A percentile compares a stretch with the other conserved stretches of the same genome.
Evolutionary conservation across 2,797 vertebrate genomes (phyloP).

Genomic region (Limosa lapponica): DNA sequence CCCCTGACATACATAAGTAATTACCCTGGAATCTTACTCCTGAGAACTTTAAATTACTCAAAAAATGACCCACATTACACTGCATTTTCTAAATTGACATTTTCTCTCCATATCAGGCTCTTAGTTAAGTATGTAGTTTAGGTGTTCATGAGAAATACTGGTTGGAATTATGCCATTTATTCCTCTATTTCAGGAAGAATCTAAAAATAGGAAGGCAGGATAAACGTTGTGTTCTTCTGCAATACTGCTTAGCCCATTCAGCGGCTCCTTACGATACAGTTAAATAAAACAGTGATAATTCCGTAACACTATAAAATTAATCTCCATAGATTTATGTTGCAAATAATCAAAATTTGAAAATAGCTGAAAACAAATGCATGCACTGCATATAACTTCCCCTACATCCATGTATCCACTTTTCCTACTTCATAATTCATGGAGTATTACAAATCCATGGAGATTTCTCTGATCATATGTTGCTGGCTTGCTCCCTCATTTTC

Average conservation of each 20-base stretch:
- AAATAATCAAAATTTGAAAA: not conserved
- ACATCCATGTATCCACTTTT: not conserved
- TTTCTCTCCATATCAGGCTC: not conserved
- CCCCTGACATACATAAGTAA: conserved; percentile 16
- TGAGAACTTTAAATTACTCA: not conserved
- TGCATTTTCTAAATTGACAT: not conserved
- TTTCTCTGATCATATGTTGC: not conserved
- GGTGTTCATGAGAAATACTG: not conserved
- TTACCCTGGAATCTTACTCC: not conserved
- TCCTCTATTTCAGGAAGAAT: not conserved
- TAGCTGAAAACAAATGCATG: not conserved
- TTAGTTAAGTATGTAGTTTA: not conserved
- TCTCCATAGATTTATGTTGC: not conserved
- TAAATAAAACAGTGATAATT: not conserved
- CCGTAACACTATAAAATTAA: not conserved
- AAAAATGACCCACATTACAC: not conserved
- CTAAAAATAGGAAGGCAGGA: not conserved
- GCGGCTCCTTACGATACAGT: not conserved
- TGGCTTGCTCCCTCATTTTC: not conserved
- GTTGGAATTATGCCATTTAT: not conserved
- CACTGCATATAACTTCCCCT: not conserved
- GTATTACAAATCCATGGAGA: not conserved
- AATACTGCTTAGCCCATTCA: not conserved
- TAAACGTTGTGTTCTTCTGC: not conserved
- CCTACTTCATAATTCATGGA: not conserved